These are phyloP conservation scores for Rafetus swinhoei DNA, from an alignment of 2,113 vertebrate genomes.

Conservation along the genomic window DNA sequence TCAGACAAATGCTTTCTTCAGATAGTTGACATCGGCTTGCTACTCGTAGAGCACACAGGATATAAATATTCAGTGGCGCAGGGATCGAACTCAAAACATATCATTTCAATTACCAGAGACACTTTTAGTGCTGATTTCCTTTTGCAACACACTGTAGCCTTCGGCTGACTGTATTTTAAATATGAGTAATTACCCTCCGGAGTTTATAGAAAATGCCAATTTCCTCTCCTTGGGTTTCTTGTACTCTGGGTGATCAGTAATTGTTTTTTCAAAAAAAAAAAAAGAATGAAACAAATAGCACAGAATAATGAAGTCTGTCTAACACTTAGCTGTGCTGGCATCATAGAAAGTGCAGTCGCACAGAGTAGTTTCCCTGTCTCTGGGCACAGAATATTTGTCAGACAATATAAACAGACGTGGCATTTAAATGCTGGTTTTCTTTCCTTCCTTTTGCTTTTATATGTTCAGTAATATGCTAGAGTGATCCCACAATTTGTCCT, in stretches of 20 bases:
- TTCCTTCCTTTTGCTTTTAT: rapidly evolving
- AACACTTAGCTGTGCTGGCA: rapidly evolving
- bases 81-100: rapidly evolving
- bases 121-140: rapidly evolving
- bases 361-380: rapidly evolving
- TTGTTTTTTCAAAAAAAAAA: neutral
- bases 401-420: rapidly evolving
- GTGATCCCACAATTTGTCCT: rapidly evolving
- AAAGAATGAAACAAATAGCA: neutral
- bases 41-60: rapidly evolving
- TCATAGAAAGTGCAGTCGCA: neutral
- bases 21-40: rapidly evolving
- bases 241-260: neutral
- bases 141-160: rapidly evolving
- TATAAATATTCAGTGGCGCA: neutral
- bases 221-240: neutral
- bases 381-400: rapidly evolving
- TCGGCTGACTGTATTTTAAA: neutral
- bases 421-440: neutral
- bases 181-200: neutral
- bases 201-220: neutral
- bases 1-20: rapidly evolving
- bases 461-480: no score
- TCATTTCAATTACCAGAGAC: neutral
- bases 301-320: rapidly evolving